Evolutionary conservation across 2,888 invertebrate genomes (phyloP).

Genomic region (Altica lythri): DNA sequence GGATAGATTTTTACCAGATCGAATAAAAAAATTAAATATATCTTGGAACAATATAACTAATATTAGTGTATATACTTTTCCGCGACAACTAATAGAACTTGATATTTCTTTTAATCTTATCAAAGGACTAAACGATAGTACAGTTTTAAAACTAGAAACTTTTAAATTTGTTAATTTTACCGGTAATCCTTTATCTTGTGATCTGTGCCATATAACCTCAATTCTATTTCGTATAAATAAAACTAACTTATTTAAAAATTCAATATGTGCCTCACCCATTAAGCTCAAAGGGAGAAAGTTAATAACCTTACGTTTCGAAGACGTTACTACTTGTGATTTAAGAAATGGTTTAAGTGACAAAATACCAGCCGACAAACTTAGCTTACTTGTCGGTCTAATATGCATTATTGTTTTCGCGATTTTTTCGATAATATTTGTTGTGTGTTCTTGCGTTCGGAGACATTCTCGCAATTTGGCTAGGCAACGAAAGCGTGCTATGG

Average conservation of each 20-base stretch:
- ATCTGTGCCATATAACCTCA: constrained; percentile 65
- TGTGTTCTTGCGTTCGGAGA: constrained; percentile 71
- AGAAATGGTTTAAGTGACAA: constrained; percentile 57
- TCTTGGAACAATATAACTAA: constrained; percentile 71
- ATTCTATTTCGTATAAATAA: constrained; percentile 64
- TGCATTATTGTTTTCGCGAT: constrained; percentile 59
- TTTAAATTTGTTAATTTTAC: constrained; percentile 62
- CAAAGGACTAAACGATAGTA: constrained; percentile 64
- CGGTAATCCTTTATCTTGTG: constrained; percentile 73
- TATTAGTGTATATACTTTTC: constrained; percentile 64
- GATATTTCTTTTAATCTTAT: constrained; percentile 78
- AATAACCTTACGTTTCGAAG: constrained; percentile 51
- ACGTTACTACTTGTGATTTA: constrained; percentile 58
- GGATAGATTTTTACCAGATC: constrained; percentile 63
- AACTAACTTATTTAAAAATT: constrained; percentile 60
- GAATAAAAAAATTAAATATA: constrained; percentile 70
- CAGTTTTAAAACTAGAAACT: constrained; percentile 64
- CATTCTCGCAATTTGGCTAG: constrained; percentile 65
- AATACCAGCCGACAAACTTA: constrained; percentile 54
- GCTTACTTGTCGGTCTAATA: constrained; percentile 61
- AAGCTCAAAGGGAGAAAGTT: constrained; percentile 60
- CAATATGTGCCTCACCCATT: constrained; percentile 65
- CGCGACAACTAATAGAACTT: constrained; percentile 65
- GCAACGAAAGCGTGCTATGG: constrained; percentile 48
- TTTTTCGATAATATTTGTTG: constrained; percentile 56